A percentile compares a stretch with the other conserved stretches of the same genome.
Evolutionary conservation across 2,888 invertebrate species (phyloP).

Genomic region (Nemurella pictetii): DNA sequence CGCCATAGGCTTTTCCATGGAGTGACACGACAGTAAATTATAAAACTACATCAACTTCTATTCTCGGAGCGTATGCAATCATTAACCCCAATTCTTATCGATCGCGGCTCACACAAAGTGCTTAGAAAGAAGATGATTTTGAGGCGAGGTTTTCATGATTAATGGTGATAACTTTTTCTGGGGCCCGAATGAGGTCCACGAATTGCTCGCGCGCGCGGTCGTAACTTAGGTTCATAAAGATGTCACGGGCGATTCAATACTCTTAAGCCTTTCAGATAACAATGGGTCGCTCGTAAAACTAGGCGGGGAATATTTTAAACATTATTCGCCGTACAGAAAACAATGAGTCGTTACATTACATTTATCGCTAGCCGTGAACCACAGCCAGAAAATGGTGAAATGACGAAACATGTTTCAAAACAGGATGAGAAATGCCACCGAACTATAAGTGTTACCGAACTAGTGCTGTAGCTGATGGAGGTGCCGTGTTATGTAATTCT

Average conservation of each 20-base stretch:
- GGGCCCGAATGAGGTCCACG: slow-evolving; percentile 18
- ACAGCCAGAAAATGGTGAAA: background rate
- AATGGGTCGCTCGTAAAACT: background rate
- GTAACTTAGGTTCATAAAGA: slow-evolving; percentile 23
- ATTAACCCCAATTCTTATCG: slow-evolving; percentile 15
- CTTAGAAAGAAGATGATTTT: slow-evolving; percentile 18
- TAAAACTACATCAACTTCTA: background rate
- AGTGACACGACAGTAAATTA: background rate
- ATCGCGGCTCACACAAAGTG: slow-evolving; percentile 10
- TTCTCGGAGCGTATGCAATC: background rate
- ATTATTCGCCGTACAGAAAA: background rate
- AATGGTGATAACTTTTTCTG: slow-evolving; percentile 26
- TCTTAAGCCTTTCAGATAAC: background rate
- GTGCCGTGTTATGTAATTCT: background rate
- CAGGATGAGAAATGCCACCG: too few species aligned
- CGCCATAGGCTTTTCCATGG: background rate
- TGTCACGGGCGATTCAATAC: slow-evolving; percentile 17
- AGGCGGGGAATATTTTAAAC: background rate
- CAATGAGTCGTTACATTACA: background rate
- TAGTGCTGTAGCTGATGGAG: background rate
- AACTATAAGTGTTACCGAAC: too few species aligned
- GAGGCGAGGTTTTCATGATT: slow-evolving; percentile 5
- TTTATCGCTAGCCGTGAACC: background rate
- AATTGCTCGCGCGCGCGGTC: background rate
- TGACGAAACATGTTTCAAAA: background rate